A percentile compares a stretch with the other conserved stretches of the same genome.
Conservation (phyloP, 2,888 invertebrate species). For the Dorcus hopei region DNA sequence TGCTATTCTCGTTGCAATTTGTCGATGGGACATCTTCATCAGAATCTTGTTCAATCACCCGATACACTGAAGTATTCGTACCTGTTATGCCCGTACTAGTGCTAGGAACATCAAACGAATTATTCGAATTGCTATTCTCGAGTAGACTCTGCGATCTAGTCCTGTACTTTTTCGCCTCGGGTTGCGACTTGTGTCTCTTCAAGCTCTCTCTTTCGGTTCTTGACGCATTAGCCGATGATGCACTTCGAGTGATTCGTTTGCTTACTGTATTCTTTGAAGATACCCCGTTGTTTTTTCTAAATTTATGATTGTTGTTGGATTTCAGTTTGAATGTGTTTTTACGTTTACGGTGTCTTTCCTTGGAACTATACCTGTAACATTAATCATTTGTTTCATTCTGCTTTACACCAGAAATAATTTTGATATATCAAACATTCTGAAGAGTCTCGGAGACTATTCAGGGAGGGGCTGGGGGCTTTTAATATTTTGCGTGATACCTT, state of each 20-base stretch:
- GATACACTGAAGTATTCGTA: slow-evolving; percentile 39
- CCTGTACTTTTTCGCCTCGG: slow-evolving; percentile 33
- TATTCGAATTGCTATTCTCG: slow-evolving; percentile 42
- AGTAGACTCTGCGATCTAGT: slow-evolving; percentile 36
- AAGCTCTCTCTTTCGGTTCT: not conserved
- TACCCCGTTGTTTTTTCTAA: slow-evolving; percentile 27
- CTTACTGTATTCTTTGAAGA: slow-evolving; percentile 23
- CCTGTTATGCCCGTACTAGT: slow-evolving; percentile 60
- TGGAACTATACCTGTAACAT: slow-evolving; percentile 29
- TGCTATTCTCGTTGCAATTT: slow-evolving; percentile 27
- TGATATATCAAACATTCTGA: too few relatives aligned
- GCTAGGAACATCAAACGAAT: slow-evolving; percentile 59
- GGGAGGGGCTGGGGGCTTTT: too few relatives aligned
- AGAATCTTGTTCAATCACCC: slow-evolving; percentile 57
- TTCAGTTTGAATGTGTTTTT: slow-evolving; percentile 30
- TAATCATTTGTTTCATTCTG: not conserved
- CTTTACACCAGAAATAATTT: too few relatives aligned
- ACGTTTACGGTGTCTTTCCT: slow-evolving; percentile 14
- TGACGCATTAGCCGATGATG: slow-evolving; percentile 23
- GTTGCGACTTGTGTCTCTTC: slow-evolving; percentile 11
- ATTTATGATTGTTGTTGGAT: slow-evolving; percentile 29
- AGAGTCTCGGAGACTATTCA: too few relatives aligned
- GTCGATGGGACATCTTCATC: slow-evolving; percentile 54
- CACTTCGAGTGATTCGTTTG: slow-evolving; percentile 10
- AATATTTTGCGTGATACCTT: slow-evolving; percentile 26